Evolutionary conservation across 2,113 vertebrate species (phyloP), one percentile per base, ranked within the genome.

Genomic region (Notechis scutatus): DNA sequence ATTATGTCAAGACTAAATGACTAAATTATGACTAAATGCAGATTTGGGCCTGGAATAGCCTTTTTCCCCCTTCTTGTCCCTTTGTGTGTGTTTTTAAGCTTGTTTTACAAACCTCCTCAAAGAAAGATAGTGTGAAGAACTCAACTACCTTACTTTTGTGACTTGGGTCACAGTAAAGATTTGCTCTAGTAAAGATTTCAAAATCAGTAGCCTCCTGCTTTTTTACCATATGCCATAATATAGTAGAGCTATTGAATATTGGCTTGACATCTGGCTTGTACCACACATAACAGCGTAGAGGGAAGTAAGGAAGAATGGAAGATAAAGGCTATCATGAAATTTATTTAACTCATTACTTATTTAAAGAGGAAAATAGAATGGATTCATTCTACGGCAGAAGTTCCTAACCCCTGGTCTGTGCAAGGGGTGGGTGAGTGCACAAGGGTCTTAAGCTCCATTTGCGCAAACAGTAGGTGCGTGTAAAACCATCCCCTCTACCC

Each of bases 391-490:
- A 85, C 24, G 54, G 34, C 23, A 59, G 57, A 8, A 23, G 8
- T 59, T 8, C 57, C 57, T 59, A 59, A 24, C 18, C 23, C 23
- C 57, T 3, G 24, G 23, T 59, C 23, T 3, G 24, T 59, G 57
- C 23, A 59, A 24, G 57, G 23, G 8, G 23, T 9, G 23, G 2
- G 23, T 24, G 3, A 59, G 23, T 26, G 8, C 2, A 2, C 24
- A 24, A 26, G 57, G 9, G 23, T 2, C 1, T 9, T 23, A 59
- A 59, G 23, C 23, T 59, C 57, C 57, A 59, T 59, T 59, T 59
- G 57, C 24, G 0, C 57, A 59, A 59, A 3, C 2, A 24, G 2
- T 24, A 24, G 23, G 1, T 24, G 24, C 1, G 0, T 1, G 2
- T 8, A 59, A 59, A 59, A 59, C 18, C 23, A 59, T 26, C 23